phyloP scores from a whole-genome alignment of 2,888 invertebrate genomes.

The Metalampra italica region DNA sequence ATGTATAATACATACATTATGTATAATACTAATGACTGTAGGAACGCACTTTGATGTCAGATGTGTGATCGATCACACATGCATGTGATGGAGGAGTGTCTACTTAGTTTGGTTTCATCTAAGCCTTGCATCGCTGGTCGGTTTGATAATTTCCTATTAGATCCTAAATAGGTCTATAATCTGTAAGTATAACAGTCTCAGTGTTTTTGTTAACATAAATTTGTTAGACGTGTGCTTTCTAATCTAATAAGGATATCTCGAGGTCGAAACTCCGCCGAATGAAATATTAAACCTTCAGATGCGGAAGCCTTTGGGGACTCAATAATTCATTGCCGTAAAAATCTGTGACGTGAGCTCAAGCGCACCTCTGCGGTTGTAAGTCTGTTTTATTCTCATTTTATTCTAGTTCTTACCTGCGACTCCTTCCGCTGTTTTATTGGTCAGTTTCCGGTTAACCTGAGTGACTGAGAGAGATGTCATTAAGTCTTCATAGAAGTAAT shows the following conservation, averaged over 20 bases:
- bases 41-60: too few relatives aligned
- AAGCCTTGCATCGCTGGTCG: too few relatives aligned
- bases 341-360: background rate
- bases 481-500: too few relatives aligned
- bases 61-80: too few relatives aligned
- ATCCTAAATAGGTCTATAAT: background rate
- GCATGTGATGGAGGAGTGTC: too few relatives aligned
- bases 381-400: background rate
- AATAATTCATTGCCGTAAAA: constrained; percentile 5
- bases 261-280: background rate
- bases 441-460: too few relatives aligned
- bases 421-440: background rate
- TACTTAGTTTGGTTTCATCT: too few relatives aligned
- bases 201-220: background rate
- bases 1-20: too few relatives aligned
- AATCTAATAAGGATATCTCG: background rate
- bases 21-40: too few relatives aligned
- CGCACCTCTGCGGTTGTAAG: background rate
- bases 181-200: background rate
- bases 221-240: background rate
- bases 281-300: constrained; percentile 1
- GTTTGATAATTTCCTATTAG: too few relatives aligned
- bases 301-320: background rate
- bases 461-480: too few relatives aligned
- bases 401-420: background rate